Evolutionary conservation across 2,113 vertebrate species (phyloP).

Genomic region (Solenodon paradoxus): DNA sequence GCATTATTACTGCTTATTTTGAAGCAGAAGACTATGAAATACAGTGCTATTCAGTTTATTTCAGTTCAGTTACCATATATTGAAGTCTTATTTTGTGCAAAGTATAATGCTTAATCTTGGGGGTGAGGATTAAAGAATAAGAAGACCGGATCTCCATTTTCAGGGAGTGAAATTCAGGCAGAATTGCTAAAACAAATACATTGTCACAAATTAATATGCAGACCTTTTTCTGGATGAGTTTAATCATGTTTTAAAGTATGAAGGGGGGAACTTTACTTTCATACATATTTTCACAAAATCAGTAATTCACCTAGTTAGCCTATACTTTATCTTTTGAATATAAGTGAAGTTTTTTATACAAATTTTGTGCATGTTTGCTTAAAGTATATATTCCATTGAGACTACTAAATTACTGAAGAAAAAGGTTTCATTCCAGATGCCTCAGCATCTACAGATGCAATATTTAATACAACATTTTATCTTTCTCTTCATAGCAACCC

Average conservation of each 20-base stretch:
- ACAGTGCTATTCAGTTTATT: background rate
- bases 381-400: background rate
- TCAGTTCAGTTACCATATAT: background rate
- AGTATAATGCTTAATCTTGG: background rate
- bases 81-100: background rate
- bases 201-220: background rate
- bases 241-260: background rate
- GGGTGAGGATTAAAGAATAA: background rate
- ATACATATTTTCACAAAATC: background rate
- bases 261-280: background rate
- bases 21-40: background rate
- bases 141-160: background rate
- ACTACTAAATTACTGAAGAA: background rate
- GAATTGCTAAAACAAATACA: background rate
- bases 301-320: background rate
- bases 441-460: constrained; percentile 27
- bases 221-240: background rate
- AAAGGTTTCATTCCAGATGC: constrained; percentile 1
- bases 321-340: constrained; percentile 8
- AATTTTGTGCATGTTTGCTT: constrained; percentile 13
- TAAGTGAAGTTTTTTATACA: background rate
- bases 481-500: background rate
- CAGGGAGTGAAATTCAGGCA: background rate
- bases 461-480: constrained; percentile 14
- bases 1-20: background rate